Base-by-base conservation (phyloP, 2,113 vertebrate genomes). In the Serilophus lunatus region DNA sequence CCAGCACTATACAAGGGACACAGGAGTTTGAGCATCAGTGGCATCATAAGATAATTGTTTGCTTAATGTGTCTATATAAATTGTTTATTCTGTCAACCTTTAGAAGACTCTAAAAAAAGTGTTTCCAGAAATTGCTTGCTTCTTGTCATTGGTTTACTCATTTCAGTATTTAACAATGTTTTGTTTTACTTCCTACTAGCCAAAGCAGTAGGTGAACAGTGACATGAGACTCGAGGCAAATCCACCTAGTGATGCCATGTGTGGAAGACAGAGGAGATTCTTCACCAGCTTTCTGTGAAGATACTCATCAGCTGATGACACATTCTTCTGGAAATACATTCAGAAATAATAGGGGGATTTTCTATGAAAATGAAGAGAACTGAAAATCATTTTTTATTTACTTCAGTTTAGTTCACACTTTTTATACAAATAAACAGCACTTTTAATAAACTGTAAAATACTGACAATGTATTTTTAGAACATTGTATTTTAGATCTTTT, bases 201-300 rank as follows among this genome's bases (percentile, higher is more conserved):
- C 98, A 99, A 99, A 98, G 99, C 98, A 60, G 98, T 98, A 86
- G 98, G 97, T 70, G 98, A 99, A 92, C 98, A 98, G 49, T 99
- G 98, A 99, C 4, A 1, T 64, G 12, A 51, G 92, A 29, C 61
- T 84, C 3, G 26, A 70, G 57, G 88, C 89, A 76, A 82, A 75
- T 75, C 82, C 60, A 28, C 89, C 70, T 82, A 19, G 61, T n/a
- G 88, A 83, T 22, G 24, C 86, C 13, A 1, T 18, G 3, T 18
- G 3, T 53, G 79, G 91, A 93, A 90, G 82, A 79, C 92, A 66
- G 94, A 92, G 76, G 82, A 94, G 86, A 75, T 82, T 81, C 51
- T 9, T 95, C 70, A 33, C 50, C 81, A 88, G 57, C 51, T 68
- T 71, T 86, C 94, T 71, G 51, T 84, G 90, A 60, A 82, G 72